These are phyloP conservation scores for Caerostris extrusa DNA, from an alignment of 1,140 invertebrate species.

Conservation along the genomic window DNA sequence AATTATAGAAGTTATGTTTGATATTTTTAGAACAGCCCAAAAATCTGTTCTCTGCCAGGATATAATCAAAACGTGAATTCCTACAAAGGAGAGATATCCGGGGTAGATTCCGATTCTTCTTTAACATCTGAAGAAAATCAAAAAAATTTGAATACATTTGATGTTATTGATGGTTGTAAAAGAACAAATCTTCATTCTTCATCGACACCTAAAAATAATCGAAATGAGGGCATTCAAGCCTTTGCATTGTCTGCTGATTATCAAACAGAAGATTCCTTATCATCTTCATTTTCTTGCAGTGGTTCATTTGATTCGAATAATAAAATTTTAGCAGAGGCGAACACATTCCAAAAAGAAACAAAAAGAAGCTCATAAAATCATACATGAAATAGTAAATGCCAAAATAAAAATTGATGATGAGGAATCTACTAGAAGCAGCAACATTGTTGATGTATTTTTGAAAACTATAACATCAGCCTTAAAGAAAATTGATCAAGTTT, in stretches of 20 bases:
- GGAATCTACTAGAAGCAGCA: neutral
- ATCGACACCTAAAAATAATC: neutral
- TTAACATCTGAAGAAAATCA: neutral
- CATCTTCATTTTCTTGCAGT: neutral
- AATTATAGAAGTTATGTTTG: too few species aligned
- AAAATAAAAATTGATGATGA: slow-evolving; percentile 35
- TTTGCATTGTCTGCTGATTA: neutral
- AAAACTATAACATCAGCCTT: neutral
- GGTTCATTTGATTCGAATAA: neutral
- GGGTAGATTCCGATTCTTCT: neutral
- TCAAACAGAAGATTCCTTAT: neutral
- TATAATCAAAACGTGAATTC: too few species aligned
- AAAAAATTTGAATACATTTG: neutral
- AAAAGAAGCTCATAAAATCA: slow-evolving; percentile 11
- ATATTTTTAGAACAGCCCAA: too few species aligned
- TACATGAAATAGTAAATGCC: neutral
- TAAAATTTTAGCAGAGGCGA: neutral
- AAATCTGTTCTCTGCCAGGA: too few species aligned
- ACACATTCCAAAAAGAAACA: neutral
- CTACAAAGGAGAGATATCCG: too few species aligned
- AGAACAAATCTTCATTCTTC: neutral
- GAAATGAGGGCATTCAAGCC: neutral
- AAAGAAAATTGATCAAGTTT: slow-evolving; percentile 17
- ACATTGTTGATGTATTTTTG: neutral
- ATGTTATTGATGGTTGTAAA: neutral